phyloP scores from a whole-genome alignment of 1,140 invertebrate species.

The Himalopsyche phryganea region DNA sequence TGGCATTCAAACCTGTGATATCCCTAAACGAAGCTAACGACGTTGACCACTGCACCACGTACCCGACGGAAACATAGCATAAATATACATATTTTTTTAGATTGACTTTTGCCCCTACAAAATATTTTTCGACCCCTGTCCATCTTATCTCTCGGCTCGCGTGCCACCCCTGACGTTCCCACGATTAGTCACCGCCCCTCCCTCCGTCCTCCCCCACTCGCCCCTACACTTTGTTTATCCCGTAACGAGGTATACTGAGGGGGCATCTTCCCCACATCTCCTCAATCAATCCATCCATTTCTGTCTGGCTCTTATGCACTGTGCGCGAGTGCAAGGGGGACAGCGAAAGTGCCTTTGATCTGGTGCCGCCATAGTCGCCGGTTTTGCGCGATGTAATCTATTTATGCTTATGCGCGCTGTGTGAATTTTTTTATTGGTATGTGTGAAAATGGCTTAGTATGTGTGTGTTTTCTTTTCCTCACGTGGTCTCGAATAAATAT shows the following conservation, averaged over 20 bases:
- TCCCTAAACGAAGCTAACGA: too few species aligned
- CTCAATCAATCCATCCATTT: slow-evolving; percentile 8
- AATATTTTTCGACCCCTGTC: too few species aligned
- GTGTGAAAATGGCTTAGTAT: neutral
- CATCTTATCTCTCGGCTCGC: neutral
- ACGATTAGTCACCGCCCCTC: slow-evolving; percentile 10
- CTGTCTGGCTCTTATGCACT: neutral
- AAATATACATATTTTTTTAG: too few species aligned
- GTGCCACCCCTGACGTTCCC: slow-evolving; percentile 6
- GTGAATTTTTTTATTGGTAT: neutral
- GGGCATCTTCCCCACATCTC: too few species aligned
- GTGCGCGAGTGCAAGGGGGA: slow-evolving; percentile 14
- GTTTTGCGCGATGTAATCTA: slow-evolving; percentile 33
- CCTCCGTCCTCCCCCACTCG: slow-evolving; percentile 6
- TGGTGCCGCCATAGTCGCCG: slow-evolving; percentile 29
- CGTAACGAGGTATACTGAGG: slow-evolving; percentile 26
- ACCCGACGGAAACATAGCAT: too few species aligned
- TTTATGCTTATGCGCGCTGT: slow-evolving; percentile 29
- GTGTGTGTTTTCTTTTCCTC: neutral
- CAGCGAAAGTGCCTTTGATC: slow-evolving; percentile 26
- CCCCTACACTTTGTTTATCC: slow-evolving; percentile 30
- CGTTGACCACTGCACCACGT: too few species aligned
- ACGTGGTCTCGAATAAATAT: neutral
- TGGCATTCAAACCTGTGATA: too few species aligned
- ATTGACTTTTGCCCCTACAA: too few species aligned